These are phyloP conservation scores for Beaufortia kweichowensis DNA, from an alignment of 2,113 vertebrate genomes.

Conservation along the genomic window DNA sequence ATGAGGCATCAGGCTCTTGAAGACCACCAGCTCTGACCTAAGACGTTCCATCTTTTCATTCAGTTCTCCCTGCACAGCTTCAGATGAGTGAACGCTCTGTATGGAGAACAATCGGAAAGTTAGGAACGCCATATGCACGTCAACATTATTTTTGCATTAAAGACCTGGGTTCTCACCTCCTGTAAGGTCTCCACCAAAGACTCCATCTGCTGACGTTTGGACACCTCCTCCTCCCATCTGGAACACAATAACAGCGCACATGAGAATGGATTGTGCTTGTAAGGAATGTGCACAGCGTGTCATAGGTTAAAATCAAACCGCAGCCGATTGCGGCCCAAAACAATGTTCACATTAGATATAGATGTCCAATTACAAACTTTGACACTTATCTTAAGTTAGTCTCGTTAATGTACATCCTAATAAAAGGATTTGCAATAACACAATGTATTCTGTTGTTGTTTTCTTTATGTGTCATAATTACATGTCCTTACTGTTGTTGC, in stretches of 20 bases:
- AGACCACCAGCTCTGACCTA: conserved; percentile 86
- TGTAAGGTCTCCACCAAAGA: conserved; percentile 81
- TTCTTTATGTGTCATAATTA: no score
- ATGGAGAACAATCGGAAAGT: conserved; percentile 22
- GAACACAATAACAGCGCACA: conserved; percentile 51
- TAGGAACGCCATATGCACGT: no score
- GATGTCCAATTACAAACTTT: no score
- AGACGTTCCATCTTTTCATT: conserved; percentile 83
- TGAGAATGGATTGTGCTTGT: background rate
- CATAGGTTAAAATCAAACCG: background rate
- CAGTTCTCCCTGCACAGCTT: conserved; percentile 81
- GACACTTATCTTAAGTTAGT: no score
- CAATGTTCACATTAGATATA: no score
- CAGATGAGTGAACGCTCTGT: conserved; percentile 82
- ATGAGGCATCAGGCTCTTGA: conserved; percentile 84
- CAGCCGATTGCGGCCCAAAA: no score
- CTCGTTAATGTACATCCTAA: no score
- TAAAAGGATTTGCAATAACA: no score
- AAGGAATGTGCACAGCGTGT: background rate
- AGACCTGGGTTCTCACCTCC: no score
- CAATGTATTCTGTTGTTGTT: no score
- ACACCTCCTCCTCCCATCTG: conserved; percentile 87
- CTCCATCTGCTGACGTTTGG: conserved; percentile 78
- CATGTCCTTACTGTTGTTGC: no score
- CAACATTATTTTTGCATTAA: no score